Percentiles rank a stretch among this genome's conserved stretches.
Conservation (phyloP, 2,797 vertebrate genomes). For the Gallirallus australis region DNA sequence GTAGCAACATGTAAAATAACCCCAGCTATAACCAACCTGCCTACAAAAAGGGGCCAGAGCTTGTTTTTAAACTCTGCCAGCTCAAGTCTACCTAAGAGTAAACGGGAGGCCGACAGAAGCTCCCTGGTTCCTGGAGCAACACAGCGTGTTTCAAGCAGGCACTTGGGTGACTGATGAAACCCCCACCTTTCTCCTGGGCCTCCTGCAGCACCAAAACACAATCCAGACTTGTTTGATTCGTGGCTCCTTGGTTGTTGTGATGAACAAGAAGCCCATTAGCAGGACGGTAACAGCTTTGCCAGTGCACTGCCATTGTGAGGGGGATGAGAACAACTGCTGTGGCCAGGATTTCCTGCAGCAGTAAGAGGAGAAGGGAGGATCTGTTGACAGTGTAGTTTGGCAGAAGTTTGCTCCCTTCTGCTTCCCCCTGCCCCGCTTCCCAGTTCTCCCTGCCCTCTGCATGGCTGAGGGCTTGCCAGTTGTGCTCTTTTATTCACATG, state of each 20-base stretch:
- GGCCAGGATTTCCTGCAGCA: not conserved
- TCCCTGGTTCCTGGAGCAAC: not conserved
- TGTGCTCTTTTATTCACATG: not conserved
- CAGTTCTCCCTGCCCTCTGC: accelerated
- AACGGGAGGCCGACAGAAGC: not conserved
- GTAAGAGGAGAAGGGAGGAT: not conserved
- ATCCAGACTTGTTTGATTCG: not conserved
- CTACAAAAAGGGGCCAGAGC: not conserved
- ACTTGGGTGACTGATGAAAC: not conserved
- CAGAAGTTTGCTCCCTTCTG: not conserved
- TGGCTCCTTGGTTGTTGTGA: not conserved
- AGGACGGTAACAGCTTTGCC: not conserved
- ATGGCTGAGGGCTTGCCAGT: not conserved
- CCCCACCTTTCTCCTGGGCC: not conserved
- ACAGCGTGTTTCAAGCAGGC: not conserved
- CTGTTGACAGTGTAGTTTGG: not conserved
- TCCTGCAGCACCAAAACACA: not conserved
- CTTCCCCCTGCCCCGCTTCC: not conserved
- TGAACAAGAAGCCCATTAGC: not conserved
- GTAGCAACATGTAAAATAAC: not conserved
- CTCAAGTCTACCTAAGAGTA: not conserved
- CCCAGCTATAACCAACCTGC: not conserved
- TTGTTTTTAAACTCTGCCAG: not conserved
- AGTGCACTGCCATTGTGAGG: not conserved
- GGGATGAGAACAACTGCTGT: not conserved